Conservation (phyloP, 2,888 invertebrate genomes). For the Heliconius ismenius region DNA sequence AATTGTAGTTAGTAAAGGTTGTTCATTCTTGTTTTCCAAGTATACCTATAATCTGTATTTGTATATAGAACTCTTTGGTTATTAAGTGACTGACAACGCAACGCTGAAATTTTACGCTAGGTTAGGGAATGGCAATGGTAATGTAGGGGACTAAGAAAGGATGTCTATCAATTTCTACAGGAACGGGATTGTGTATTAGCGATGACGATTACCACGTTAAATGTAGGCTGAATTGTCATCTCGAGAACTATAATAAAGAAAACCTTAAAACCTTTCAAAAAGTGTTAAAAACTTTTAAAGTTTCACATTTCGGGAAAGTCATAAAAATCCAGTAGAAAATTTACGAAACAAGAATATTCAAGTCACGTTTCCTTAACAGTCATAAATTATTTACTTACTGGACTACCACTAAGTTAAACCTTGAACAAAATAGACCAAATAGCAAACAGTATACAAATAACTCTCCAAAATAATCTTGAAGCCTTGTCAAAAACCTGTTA, state of each 20-base stretch:
- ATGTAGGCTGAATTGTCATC: too few relatives aligned
- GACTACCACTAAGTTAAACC: not conserved
- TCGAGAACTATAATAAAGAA: too few relatives aligned
- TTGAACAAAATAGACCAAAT: conserved; percentile 8
- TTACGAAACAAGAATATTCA: not conserved
- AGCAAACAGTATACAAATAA: conserved; percentile 23
- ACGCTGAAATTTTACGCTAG: too few relatives aligned
- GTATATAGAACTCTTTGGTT: not conserved
- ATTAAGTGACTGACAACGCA: not conserved
- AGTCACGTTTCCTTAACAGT: not conserved
- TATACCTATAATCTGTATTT: not conserved
- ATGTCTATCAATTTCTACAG: too few relatives aligned
- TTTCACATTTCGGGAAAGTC: not conserved
- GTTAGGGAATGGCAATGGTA: too few relatives aligned
- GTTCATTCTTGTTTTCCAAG: not conserved
- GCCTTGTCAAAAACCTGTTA: conserved; percentile 43
- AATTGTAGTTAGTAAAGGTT: not conserved
- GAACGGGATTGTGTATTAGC: too few relatives aligned
- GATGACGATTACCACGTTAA: too few relatives aligned
- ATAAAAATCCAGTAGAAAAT: not conserved
- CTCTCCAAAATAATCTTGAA: conserved; percentile 30
- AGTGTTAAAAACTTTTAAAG: too few relatives aligned
- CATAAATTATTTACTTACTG: not conserved
- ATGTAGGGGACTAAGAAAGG: too few relatives aligned
- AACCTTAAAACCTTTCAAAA: too few relatives aligned